Conservation (phyloP, 2,888 invertebrate species). For the Caenorhabditis macrosperma region DNA sequence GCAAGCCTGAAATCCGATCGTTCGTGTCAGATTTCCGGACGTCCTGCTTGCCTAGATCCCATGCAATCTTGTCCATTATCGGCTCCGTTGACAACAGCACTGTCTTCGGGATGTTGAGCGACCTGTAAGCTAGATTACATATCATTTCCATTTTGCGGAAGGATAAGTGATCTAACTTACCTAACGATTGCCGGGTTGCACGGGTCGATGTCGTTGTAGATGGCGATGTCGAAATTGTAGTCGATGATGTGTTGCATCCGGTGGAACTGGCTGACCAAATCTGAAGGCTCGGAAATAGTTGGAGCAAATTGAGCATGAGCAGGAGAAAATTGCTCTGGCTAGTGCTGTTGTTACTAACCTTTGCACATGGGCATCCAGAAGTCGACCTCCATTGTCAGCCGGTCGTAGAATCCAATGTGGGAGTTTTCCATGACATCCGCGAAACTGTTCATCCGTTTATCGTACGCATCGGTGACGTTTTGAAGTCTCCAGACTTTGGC, state of each 20-base stretch:
- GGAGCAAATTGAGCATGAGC: background rate
- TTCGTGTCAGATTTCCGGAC: slow-evolving; percentile 28
- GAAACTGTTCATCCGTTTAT: slow-evolving; percentile 9
- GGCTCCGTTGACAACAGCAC: slow-evolving; percentile 52
- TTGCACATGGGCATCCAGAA: slow-evolving; percentile 49
- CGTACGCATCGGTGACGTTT: slow-evolving; percentile 43
- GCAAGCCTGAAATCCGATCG: slow-evolving; percentile 51
- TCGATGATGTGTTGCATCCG: slow-evolving; percentile 39
- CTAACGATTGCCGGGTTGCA: slow-evolving; percentile 50
- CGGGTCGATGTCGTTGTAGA: slow-evolving; percentile 54
- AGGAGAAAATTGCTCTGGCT: background rate
- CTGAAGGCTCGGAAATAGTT: slow-evolving; percentile 24
- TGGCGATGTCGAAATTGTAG: slow-evolving; percentile 53
- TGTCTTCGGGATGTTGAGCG: slow-evolving; percentile 48
- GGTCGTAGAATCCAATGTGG: slow-evolving; percentile 46
- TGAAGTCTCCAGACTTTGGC: slow-evolving; percentile 57
- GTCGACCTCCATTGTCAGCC: slow-evolving; percentile 29
- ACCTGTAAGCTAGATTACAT: slow-evolving; percentile 65
- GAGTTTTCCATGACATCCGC: slow-evolving; percentile 33
- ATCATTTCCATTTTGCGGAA: slow-evolving; percentile 60
- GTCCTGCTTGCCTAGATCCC: slow-evolving; percentile 41
- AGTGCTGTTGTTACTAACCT: slow-evolving; percentile 16
- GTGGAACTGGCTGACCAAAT: slow-evolving; percentile 10
- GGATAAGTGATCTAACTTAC: slow-evolving; percentile 63
- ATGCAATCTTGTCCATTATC: slow-evolving; percentile 55